phyloP scores from a whole-genome alignment of 2,888 invertebrate species.

The Hydraecia micacea region DNA sequence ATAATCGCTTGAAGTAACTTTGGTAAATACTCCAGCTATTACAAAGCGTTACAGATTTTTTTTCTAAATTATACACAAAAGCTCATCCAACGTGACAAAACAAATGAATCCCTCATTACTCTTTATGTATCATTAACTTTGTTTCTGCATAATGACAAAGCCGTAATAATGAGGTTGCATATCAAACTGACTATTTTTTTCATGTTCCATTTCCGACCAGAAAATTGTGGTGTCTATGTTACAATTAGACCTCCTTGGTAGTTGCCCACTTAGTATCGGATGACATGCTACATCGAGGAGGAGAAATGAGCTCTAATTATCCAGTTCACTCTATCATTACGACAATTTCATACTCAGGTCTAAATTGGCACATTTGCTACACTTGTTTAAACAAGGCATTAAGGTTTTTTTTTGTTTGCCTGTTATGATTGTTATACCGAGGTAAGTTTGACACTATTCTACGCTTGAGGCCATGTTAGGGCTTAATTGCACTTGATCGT shows the following conservation, averaged over 20 bases:
- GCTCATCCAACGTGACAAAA: conserved; percentile 37
- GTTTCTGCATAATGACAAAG: conserved; percentile 65
- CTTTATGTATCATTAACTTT: conserved; percentile 55
- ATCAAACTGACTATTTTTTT: conserved; percentile 63
- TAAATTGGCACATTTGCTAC: conserved; percentile 31
- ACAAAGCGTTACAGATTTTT: conserved; percentile 5
- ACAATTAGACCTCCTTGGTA: conserved; percentile 74
- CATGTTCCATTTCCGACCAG: conserved; percentile 75
- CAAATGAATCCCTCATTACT: conserved; percentile 62
- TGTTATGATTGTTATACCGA: conserved; percentile 31
- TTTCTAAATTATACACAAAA: conserved; percentile 20
- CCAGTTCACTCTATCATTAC: conserved; percentile 52
- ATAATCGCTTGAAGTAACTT: not conserved
- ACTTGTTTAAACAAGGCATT: conserved; percentile 24
- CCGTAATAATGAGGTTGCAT: conserved; percentile 62
- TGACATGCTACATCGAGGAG: conserved; percentile 68
- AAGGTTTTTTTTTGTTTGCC: conserved; percentile 38
- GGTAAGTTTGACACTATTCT: conserved; percentile 52
- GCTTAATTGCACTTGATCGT: conserved; percentile 57
- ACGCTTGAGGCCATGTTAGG: conserved; percentile 41
- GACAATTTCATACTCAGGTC: conserved; percentile 32
- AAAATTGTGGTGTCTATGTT: conserved; percentile 74
- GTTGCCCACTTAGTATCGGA: conserved; percentile 68
- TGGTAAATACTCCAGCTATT: not conserved
- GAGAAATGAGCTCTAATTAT: conserved; percentile 64